These are phyloP conservation scores for Pholis gunnellus DNA, from an alignment of 2,113 vertebrate genomes.

Conservation along the genomic window DNA sequence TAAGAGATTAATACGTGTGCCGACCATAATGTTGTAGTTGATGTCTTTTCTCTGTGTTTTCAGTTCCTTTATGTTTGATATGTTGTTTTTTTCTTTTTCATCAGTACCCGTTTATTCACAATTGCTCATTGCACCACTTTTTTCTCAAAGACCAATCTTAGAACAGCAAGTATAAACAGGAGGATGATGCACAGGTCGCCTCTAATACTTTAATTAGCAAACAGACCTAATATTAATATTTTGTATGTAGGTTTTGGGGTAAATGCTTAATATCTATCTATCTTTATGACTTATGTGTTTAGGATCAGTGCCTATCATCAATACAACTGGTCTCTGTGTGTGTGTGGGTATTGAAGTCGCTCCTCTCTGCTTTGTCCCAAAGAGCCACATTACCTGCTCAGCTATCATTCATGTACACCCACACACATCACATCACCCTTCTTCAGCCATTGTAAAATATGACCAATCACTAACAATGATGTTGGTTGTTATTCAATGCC, in stretches of 20 bases:
- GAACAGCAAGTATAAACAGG: conserved; percentile 12
- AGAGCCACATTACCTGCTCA: conserved; percentile 1
- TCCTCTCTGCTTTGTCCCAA: conserved; percentile 2
- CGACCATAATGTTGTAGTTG: not conserved
- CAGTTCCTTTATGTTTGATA: not conserved
- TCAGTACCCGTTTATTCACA: not conserved
- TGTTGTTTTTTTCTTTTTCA: not conserved
- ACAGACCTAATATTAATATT: not conserved
- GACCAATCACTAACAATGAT: conserved; percentile 23
- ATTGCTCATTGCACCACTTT: not conserved
- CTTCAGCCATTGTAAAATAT: conserved; percentile 10
- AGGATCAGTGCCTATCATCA: conserved; percentile 1
- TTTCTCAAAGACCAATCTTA: not conserved
- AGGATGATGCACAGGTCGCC: not conserved
- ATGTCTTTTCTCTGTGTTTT: not conserved
- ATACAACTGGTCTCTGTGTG: not conserved
- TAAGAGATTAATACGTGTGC: conserved; percentile 3
- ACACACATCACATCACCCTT: conserved; percentile 21
- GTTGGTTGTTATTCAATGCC: conserved; percentile 33
- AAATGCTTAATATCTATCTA: not conserved
- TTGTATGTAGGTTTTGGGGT: not conserved
- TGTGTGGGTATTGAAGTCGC: not conserved
- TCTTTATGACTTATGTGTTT: not conserved
- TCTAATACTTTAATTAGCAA: not conserved
- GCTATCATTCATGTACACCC: conserved; percentile 26